These are phyloP conservation scores for Drosophila basisetae DNA, from an alignment of 2,888 invertebrate genomes.

Conservation along the genomic window DNA sequence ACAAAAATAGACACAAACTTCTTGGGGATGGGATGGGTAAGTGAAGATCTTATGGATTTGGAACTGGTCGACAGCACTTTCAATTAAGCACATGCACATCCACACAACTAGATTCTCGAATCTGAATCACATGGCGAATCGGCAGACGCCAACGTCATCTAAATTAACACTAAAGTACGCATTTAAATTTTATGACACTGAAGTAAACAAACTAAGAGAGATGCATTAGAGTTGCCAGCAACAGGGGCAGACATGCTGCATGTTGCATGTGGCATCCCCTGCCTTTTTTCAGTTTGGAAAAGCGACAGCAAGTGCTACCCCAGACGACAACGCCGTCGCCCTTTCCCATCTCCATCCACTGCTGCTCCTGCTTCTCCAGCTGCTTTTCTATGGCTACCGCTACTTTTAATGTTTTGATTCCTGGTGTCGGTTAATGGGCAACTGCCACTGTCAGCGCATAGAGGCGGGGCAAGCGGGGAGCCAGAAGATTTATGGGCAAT, in stretches of 20 bases:
- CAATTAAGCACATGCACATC: constrained; percentile 47
- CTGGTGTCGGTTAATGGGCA: constrained; percentile 77
- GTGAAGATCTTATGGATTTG: not conserved
- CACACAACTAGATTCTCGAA: not conserved
- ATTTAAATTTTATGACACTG: constrained; percentile 81
- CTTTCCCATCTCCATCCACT: not conserved
- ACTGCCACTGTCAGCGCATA: constrained; percentile 38
- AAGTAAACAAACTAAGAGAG: constrained; percentile 62
- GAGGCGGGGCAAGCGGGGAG: constrained; percentile 18
- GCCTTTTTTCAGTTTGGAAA: constrained; percentile 7
- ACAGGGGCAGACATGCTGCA: constrained; percentile 28
- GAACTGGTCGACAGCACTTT: constrained; percentile 16
- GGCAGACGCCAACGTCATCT: constrained; percentile 65
- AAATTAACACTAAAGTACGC: constrained; percentile 81
- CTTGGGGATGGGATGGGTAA: not conserved
- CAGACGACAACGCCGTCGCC: constrained; percentile 19
- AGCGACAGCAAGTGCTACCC: constrained; percentile 57
- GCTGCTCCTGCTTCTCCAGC: constrained; percentile 4
- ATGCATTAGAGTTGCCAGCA: constrained; percentile 18
- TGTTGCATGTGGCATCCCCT: constrained; percentile 31
- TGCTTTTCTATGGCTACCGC: constrained; percentile 15
- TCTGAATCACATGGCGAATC: constrained; percentile 22
- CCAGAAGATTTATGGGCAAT: constrained; percentile 73
- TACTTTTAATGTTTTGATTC: constrained; percentile 64
- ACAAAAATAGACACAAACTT: constrained; percentile 17